phyloP scores from a whole-genome alignment of 35 echinoderm and acorn worm species.

The Acanthaster planci region DNA sequence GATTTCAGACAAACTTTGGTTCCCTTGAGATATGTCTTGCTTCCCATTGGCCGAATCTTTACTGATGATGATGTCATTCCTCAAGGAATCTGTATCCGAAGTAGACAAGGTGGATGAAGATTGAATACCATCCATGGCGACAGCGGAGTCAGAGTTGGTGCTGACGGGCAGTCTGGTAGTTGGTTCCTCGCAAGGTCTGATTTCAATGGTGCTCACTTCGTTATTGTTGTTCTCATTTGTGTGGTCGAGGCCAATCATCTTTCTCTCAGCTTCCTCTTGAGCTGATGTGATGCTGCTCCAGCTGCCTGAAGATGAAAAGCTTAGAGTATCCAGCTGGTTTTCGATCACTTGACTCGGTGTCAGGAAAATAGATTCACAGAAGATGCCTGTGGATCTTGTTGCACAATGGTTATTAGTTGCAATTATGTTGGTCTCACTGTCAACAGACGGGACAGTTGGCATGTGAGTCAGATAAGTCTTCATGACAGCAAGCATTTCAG shows the following conservation, averaged over 20 bases:
- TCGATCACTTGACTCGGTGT: background rate
- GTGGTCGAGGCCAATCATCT: no score
- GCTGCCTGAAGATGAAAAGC: background rate
- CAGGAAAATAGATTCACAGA: background rate
- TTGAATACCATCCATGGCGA: no score
- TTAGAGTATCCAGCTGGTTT: background rate
- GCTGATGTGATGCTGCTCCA: conserved; percentile 8
- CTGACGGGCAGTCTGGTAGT: background rate
- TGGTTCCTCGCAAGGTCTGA: background rate
- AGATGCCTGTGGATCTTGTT: background rate
- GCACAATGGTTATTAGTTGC: no score
- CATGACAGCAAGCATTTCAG: background rate
- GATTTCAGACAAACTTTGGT: no score
- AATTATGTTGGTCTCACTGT: background rate
- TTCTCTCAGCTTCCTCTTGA: no score
- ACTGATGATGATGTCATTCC: no score
- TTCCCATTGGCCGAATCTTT: no score
- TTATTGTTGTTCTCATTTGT: conserved; percentile 12
- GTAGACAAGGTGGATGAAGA: no score
- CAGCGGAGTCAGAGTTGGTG: no score
- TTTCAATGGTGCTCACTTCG: background rate
- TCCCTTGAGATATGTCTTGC: no score
- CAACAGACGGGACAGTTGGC: background rate
- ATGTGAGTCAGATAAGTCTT: background rate
- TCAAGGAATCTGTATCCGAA: no score